Conservation (phyloP, 2,113 vertebrate species). For the Trichomycterus rosablanca region DNA sequence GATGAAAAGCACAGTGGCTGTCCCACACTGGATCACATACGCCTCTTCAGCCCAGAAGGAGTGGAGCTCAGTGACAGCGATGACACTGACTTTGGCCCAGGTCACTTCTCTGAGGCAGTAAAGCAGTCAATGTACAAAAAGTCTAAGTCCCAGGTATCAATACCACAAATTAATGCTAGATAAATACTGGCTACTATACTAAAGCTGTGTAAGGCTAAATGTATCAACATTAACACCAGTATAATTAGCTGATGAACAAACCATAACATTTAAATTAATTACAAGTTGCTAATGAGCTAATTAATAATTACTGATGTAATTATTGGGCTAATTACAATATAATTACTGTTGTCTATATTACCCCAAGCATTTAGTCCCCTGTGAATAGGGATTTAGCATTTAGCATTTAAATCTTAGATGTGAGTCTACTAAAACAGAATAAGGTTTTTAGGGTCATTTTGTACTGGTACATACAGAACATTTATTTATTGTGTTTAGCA, state of each 20-base stretch:
- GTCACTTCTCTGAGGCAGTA: slow-evolving; percentile 82
- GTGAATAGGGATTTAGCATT: neutral
- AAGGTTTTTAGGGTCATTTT: too few relatives aligned
- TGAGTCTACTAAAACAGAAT: too few relatives aligned
- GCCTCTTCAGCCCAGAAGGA: slow-evolving; percentile 92
- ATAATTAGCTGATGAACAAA: neutral
- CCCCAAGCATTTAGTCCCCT: neutral
- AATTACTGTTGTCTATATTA: slow-evolving; percentile 2
- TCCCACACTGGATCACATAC: slow-evolving; percentile 92
- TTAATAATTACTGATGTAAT: slow-evolving; percentile 22
- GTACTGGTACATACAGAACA: too few relatives aligned
- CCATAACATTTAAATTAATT: neutral
- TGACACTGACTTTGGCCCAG: slow-evolving; percentile 75
- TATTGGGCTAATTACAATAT: slow-evolving; percentile 9
- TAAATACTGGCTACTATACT: too few relatives aligned
- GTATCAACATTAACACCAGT: too few relatives aligned
- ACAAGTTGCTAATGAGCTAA: slow-evolving; percentile 13
- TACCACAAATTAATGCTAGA: neutral
- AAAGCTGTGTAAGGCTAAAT: too few relatives aligned
- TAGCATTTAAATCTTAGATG: too few relatives aligned
- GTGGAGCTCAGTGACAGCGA: slow-evolving; percentile 83
- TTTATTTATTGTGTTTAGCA: too few relatives aligned
- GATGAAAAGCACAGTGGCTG: slow-evolving; percentile 87
- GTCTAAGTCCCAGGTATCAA: slow-evolving; percentile 93
- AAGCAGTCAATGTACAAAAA: slow-evolving; percentile 95